Conservation (phyloP, 2,888 invertebrate species). For the Phlogophora meticulosa region DNA sequence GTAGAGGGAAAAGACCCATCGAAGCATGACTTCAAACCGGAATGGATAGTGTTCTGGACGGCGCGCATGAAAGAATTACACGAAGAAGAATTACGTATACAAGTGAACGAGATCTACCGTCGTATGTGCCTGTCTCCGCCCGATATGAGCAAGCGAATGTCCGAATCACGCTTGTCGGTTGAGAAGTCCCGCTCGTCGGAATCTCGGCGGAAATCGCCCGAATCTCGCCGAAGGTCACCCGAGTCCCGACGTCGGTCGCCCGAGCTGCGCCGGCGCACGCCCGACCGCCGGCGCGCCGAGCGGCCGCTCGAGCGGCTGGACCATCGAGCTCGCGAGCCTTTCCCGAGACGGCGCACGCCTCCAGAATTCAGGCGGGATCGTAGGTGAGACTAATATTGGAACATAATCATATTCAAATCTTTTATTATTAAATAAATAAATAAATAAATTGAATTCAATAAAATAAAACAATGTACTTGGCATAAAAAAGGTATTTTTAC, state of each 20-base stretch:
- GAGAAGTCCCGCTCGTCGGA: constrained; percentile 48
- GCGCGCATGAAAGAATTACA: constrained; percentile 95
- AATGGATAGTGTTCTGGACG: constrained; percentile 97
- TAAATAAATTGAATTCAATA: too few species aligned
- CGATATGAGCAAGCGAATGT: constrained; percentile 62
- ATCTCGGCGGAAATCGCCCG: constrained; percentile 54
- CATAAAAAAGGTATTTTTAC: too few species aligned
- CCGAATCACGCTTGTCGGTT: constrained; percentile 30
- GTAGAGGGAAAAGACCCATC: constrained; percentile 93
- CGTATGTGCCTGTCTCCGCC: constrained; percentile 88
- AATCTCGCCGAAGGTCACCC: constrained; percentile 54
- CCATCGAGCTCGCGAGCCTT: constrained; percentile 27
- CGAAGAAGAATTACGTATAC: constrained; percentile 92
- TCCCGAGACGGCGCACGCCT: constrained; percentile 39
- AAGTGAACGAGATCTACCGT: constrained; percentile 93
- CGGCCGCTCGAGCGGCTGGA: constrained; percentile 16
- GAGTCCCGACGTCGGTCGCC: constrained; percentile 39
- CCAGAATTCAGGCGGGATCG: constrained; percentile 61
- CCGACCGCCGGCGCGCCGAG: constrained; percentile 24
- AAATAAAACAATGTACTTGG: too few species aligned
- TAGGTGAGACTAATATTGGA: too few species aligned
- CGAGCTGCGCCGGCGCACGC: constrained; percentile 40
- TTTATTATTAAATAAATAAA: too few species aligned
- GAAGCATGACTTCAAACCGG: constrained; percentile 96
- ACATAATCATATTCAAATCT: too few species aligned